Evolutionary conservation across 2,888 invertebrate genomes (phyloP).

Genomic region (Aphrophora alni): DNA sequence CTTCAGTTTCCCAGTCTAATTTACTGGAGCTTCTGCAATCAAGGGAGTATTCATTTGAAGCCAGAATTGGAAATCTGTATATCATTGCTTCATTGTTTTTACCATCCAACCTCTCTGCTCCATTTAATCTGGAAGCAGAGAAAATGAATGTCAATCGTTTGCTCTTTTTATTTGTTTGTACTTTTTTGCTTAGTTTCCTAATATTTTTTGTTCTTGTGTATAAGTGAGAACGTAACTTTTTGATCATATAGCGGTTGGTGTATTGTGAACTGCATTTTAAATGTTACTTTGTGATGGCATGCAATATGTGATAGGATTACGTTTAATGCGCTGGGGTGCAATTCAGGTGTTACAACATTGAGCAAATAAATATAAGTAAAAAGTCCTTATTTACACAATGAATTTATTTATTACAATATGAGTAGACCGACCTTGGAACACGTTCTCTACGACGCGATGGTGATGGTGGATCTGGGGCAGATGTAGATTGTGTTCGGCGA

Average conservation of each 20-base stretch:
- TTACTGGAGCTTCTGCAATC: slow-evolving; percentile 44
- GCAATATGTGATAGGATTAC: background rate
- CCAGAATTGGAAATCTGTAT: slow-evolving; percentile 38
- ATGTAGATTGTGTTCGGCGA: slow-evolving; percentile 46
- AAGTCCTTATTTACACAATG: background rate
- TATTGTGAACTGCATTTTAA: background rate
- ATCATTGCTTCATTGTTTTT: slow-evolving; percentile 40
- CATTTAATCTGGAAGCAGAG: slow-evolving; percentile 50
- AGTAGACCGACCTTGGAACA: slow-evolving; percentile 39
- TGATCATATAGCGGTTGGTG: too few species aligned
- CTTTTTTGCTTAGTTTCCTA: background rate
- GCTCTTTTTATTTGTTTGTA: background rate
- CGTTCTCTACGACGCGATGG: slow-evolving; percentile 43
- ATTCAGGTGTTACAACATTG: background rate
- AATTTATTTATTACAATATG: background rate
- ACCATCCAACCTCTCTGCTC: slow-evolving; percentile 49
- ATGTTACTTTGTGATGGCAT: background rate
- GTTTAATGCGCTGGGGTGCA: background rate
- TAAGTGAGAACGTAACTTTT: background rate
- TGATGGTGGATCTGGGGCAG: slow-evolving; percentile 46
- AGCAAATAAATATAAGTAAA: slow-evolving; percentile 13
- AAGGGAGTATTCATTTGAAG: slow-evolving; percentile 40
- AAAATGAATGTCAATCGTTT: slow-evolving; percentile 44
- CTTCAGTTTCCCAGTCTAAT: slow-evolving; percentile 49
- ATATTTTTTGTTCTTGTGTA: background rate